Base-by-base conservation (phyloP, 2,113 vertebrate genomes). In the Neofelis nebulosa region DNA sequence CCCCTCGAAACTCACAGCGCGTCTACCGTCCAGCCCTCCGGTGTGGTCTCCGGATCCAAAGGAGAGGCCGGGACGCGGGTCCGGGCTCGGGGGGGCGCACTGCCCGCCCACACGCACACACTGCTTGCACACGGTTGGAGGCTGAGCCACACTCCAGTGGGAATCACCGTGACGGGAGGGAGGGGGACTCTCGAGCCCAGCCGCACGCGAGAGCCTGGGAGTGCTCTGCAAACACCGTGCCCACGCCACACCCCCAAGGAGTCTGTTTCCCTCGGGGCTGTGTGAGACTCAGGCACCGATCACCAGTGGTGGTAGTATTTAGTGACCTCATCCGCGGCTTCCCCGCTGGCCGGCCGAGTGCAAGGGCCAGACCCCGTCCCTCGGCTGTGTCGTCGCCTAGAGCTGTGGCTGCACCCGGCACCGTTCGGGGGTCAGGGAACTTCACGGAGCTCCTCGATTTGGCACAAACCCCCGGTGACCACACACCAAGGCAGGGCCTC, bases 21-120 rank as follows among this genome's bases (percentile, higher is more conserved):
- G 21, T 29, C 8, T 1, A 15, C 36, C 2, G 3, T 38, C 3
- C 4, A 2, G 48, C 48, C 74, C 16, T 6, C 1, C 0, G 0
- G 1, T 5, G 48, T 10, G 7, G 2, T 45, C 23, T 55, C 81
- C 12, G 65, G 33, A 1, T n/a, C 63, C 29, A 5, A 33, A 31
- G 13, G 29, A 8, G 76, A 61, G 48, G 48, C 14, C 13, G 4
- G 7, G 45, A 8, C 1, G 1, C 0, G 0, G 91, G 83, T 13
- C 0, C 6, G 12, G 50, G 89, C 10, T 0, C 57, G 3, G 0
- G 4, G 31, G 61, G 36, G 16, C 69, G 5, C 0, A 0, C 19
- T 2, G 5, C 13, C 1, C 1, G 27, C 33, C 19, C 50, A 29
- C 6, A 0, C 21, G 33, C 41, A n/a, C 63, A 4, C 48, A 0